phyloP scores from a whole-genome alignment of 1,140 invertebrate genomes.

The Triops longicaudatus region DNA sequence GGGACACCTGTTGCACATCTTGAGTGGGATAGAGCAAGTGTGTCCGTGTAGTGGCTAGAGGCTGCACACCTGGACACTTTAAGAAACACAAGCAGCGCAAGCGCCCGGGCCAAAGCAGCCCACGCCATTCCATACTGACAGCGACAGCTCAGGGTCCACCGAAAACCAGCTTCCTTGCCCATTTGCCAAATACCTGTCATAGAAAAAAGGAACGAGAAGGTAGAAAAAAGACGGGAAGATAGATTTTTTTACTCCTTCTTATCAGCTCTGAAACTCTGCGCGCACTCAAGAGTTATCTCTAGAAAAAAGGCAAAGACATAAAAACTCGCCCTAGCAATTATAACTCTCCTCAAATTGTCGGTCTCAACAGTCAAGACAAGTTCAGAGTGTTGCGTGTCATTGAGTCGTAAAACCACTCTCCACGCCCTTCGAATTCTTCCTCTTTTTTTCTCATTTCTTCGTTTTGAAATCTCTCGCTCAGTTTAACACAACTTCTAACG shows the following conservation, averaged over 20 bases:
- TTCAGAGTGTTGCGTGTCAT: constrained; percentile 3
- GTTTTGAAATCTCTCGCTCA: neutral
- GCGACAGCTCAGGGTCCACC: neutral
- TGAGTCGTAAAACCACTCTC: constrained; percentile 7
- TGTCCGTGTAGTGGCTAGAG: neutral
- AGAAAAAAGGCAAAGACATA: constrained; percentile 10
- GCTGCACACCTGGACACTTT: constrained; percentile 14
- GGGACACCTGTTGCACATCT: constrained; percentile 4
- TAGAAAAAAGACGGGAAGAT: neutral
- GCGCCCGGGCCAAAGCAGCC: neutral
- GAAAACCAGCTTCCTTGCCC: constrained; percentile 12
- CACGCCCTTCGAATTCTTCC: neutral
- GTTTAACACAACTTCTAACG: neutral
- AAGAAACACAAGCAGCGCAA: neutral
- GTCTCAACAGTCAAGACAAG: constrained; percentile 11
- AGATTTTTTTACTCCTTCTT: neutral
- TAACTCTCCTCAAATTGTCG: constrained; percentile 1
- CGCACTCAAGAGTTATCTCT: constrained; percentile 4
- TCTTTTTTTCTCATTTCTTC: neutral
- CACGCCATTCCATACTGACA: constrained; percentile 14
- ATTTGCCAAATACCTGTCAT: constrained; percentile 15
- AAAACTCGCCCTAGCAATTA: constrained; percentile 9
- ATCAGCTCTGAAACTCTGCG: neutral
- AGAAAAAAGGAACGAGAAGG: neutral
- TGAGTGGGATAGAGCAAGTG: neutral